These are phyloP conservation scores for Lutraria rhynchaena DNA, from an alignment of 1,140 invertebrate species.

Conservation along the genomic window DNA sequence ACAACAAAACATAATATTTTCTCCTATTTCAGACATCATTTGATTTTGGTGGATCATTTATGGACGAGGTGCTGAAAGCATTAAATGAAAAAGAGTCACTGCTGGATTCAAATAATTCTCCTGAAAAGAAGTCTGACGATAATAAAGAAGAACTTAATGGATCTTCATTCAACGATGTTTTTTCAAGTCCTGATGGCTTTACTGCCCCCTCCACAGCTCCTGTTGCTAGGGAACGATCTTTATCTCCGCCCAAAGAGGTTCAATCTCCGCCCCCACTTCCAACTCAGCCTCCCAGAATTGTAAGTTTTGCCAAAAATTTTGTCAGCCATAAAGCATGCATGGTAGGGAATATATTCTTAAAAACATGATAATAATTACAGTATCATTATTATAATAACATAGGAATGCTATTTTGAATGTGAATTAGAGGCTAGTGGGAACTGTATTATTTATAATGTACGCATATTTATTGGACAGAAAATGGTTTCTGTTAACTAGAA, in stretches of 20 bases:
- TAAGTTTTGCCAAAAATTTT: conserved; percentile 36
- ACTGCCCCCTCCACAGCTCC: too few species aligned
- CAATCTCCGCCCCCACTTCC: conserved; percentile 60
- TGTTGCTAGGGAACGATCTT: conserved; percentile 38
- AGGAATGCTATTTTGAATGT: too few species aligned
- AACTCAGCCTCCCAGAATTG: conserved; percentile 63
- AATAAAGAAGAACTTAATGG: conserved; percentile 33
- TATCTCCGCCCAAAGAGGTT: conserved; percentile 58
- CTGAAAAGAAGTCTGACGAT: conserved; percentile 46
- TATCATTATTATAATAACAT: too few species aligned
- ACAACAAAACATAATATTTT: too few species aligned
- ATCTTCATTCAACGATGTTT: too few species aligned
- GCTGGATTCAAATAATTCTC: conserved; percentile 49
- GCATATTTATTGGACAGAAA: too few species aligned
- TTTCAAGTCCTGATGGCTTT: too few species aligned
- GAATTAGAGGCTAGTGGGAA: too few species aligned
- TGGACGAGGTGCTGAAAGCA: conserved; percentile 96
- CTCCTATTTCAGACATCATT: conserved; percentile 88
- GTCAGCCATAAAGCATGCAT: not conserved
- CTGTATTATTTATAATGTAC: too few species aligned
- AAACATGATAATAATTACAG: too few species aligned
- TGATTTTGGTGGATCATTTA: conserved; percentile 95
- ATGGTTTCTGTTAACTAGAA: too few species aligned
- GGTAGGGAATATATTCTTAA: too few species aligned
- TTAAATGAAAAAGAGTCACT: conserved; percentile 83